Conservation (phyloP, 92 coral and sea anemone species). For the Virgularia gustaviana region DNA sequence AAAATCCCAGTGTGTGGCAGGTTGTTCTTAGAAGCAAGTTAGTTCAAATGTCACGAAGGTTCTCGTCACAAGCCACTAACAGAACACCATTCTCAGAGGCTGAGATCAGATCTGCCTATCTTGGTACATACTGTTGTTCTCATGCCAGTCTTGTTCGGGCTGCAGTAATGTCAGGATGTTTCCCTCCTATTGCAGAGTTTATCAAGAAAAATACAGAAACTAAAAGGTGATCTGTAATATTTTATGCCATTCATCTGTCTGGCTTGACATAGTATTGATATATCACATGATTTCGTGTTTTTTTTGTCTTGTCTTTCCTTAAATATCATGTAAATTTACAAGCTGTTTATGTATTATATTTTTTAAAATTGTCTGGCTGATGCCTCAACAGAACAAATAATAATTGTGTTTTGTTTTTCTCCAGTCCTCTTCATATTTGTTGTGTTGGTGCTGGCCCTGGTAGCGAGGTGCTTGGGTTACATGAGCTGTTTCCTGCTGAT, state of each 20-base stretch:
- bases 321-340: too few relatives aligned
- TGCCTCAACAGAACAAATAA: background rate
- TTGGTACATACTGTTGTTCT: slow-evolving; percentile 88
- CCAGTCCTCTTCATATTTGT: slow-evolving; percentile 72
- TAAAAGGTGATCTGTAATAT: slow-evolving; percentile 44
- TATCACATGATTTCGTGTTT: background rate
- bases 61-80: slow-evolving; percentile 92
- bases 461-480: slow-evolving; percentile 88
- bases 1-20: slow-evolving; percentile 73
- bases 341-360: background rate
- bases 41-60: slow-evolving; percentile 78
- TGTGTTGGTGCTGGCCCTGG: slow-evolving; percentile 99
- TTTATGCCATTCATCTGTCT: background rate
- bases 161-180: slow-evolving; percentile 69
- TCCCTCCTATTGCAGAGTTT: slow-evolving; percentile 75
- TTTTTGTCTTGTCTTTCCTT: background rate
- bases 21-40: slow-evolving; percentile 79
- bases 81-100: slow-evolving; percentile 82
- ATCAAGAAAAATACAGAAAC: slow-evolving; percentile 49
- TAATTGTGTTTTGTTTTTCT: background rate
- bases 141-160: slow-evolving; percentile 91
- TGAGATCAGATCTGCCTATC: slow-evolving; percentile 90
- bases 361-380: background rate
- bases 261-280: background rate
- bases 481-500: slow-evolving; percentile 68